Base-by-base conservation (phyloP, 2,113 vertebrate species). In the Phyllostomus discolor region DNA sequence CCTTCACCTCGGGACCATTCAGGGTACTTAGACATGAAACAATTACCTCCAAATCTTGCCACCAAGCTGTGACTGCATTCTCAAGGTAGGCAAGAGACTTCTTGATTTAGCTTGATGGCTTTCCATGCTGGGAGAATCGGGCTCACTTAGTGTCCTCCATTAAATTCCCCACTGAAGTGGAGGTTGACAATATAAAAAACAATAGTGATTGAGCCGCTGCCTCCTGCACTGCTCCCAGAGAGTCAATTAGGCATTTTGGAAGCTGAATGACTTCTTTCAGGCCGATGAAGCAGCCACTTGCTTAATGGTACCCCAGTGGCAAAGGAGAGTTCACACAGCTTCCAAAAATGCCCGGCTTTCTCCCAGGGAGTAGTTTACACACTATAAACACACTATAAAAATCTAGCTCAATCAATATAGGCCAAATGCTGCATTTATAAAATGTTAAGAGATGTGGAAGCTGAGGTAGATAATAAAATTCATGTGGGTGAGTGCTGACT, bases 101-200 rank as follows among this genome's bases (percentile, higher is more conserved):
- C 48, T 10, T 76, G 52, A 88, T 54, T 87, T 95, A 78, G 33
- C 66, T 50, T 46, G 31, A 72, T 90, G 59, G 62, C 9, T 28
- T 72, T n/a, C 20, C 69, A 78, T 88, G 35, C 59, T 93, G 88
- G 43, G 33, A 83, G 83, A 87, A 82, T 76, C 75, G 82, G 69
- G 75, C 67, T 81, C 41, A 67, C 57, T 87, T 52, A 46, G 57
- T 75, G 73, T 86, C 50, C 22, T 81, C n/a, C 86, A 87, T 76
- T 86, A 90, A 76, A 78, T 93, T 91, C 48, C 90, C 75, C 50
- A 64, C 70, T 78, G 80, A 93, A 52, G 50, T 91, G 76, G 50
- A 95, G 95, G 76, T 28, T 76, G 69, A 62, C 62, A 87, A 93
- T 57, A 70, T 41, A 15, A 87, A 91, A 89, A 89, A 92, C 75